phyloP scores from a whole-genome alignment of 2,113 vertebrate genomes.

The Halichoeres trimaculatus region DNA sequence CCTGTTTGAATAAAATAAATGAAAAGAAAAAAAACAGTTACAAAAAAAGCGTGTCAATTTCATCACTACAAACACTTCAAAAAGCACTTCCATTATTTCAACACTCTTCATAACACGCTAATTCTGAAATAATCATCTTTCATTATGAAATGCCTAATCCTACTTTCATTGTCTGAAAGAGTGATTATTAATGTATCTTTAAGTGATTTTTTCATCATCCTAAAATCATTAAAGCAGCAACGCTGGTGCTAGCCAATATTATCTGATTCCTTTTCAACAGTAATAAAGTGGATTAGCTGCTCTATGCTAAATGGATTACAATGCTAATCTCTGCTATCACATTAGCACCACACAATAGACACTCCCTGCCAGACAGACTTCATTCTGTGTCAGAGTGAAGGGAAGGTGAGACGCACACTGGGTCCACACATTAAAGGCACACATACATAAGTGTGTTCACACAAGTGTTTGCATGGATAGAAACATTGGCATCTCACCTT shows the following conservation, averaged over 20 bases:
- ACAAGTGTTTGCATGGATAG: slow-evolving; percentile 10
- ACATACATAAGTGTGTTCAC: slow-evolving; percentile 26
- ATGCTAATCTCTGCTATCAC: slow-evolving; percentile 85
- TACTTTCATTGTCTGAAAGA: slow-evolving; percentile 43
- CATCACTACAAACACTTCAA: background rate
- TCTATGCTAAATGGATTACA: slow-evolving; percentile 87
- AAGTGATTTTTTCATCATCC: slow-evolving; percentile 60
- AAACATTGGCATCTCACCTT: slow-evolving; percentile 31
- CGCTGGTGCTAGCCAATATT: slow-evolving; percentile 67
- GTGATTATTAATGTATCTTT: slow-evolving; percentile 64
- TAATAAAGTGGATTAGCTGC: slow-evolving; percentile 85
- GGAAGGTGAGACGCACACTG: slow-evolving; percentile 54
- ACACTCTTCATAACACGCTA: slow-evolving; percentile 6
- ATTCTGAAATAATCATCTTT: slow-evolving; percentile 25
- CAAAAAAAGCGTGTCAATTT: too few relatives aligned
- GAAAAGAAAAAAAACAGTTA: too few relatives aligned
- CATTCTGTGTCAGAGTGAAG: slow-evolving; percentile 55
- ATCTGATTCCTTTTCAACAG: slow-evolving; percentile 82
- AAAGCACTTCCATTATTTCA: background rate
- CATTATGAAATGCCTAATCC: slow-evolving; percentile 48
- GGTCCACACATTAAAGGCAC: slow-evolving; percentile 34
- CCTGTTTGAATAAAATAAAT: too few relatives aligned
- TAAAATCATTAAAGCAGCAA: slow-evolving; percentile 73
- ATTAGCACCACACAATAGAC: slow-evolving; percentile 80
- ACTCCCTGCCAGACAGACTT: slow-evolving; percentile 69